These are phyloP conservation scores for Steinernema khuongi DNA, from an alignment of 1,140 invertebrate genomes.

Conservation along the genomic window DNA sequence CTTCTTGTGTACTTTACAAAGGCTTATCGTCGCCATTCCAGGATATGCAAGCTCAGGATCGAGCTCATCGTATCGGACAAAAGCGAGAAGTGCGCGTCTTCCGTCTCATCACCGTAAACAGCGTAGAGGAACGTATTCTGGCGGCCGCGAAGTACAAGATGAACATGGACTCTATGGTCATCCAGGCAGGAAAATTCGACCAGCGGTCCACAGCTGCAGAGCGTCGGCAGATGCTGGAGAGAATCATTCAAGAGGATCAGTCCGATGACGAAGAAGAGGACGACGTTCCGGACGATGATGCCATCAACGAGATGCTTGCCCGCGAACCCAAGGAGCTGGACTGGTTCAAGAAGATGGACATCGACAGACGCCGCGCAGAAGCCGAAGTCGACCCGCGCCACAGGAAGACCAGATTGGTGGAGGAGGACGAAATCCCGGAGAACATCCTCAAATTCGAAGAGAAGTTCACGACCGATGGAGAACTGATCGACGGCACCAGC, in stretches of 20 bases:
- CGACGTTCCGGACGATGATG: constrained; percentile 94
- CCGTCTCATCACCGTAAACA: constrained; percentile 93
- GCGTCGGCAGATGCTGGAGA: constrained; percentile 78
- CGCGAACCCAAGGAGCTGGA: constrained; percentile 88
- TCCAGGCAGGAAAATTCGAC: constrained; percentile 96
- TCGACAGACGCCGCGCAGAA: constrained; percentile 79
- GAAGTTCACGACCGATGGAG: constrained; percentile 18
- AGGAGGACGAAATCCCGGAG: constrained; percentile 78
- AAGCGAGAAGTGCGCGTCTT: constrained; percentile 91
- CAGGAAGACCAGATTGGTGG: constrained; percentile 77
- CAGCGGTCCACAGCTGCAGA: constrained; percentile 92
- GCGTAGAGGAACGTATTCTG: constrained; percentile 90
- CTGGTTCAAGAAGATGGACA: constrained; percentile 82
- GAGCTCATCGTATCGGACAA: constrained; percentile 97
- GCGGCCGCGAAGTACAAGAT: constrained; percentile 77
- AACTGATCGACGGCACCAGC: constrained; percentile 10
- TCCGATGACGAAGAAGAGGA: constrained; percentile 68
- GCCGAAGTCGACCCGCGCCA: constrained; percentile 65
- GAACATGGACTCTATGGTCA: constrained; percentile 97
- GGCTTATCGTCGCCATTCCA: constrained; percentile 52
- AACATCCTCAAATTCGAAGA: constrained; percentile 33
- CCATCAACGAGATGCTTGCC: constrained; percentile 95
- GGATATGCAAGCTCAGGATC: constrained; percentile 95
- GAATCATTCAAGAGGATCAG: constrained; percentile 29
- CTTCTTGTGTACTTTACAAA: not conserved